Base-by-base conservation (phyloP, 2,888 invertebrate species). In the Malthinus flaveolus region DNA sequence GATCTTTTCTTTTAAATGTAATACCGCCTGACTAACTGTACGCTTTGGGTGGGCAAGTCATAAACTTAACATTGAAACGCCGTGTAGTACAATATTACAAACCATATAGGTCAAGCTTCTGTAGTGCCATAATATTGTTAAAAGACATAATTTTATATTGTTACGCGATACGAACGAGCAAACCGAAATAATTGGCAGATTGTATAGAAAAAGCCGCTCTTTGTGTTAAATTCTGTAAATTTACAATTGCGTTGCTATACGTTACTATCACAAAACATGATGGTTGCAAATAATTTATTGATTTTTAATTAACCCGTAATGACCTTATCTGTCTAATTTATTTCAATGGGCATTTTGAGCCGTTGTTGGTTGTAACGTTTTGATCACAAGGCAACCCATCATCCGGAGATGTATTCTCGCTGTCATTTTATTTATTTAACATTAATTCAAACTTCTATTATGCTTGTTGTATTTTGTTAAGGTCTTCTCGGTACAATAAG, bases 31-130 rank as follows among this genome's bases (percentile, higher is more conserved):
- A 53, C 56, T 42, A 5, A 23, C 23, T 23, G 23, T 23, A 23
- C 63, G 50, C 53, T 47, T 56, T 62, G 62, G 62, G 62, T 62
- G 62, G 62, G 56, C 62, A 59, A 50, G 52, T 59, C 62, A 47
- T 62, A 62, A 62, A 62, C 58, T 56, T 57, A 59, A 49, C 56
- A 58, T 52, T 53, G 58, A 58, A 53, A 49, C 32, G 45, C 59
- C 53, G 46, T 52, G 59, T 54, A 32, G 39, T 54, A 59, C 59
- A 59, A 59, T 59, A 54, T 47, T 52, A 45, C 46, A 52, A 52
- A 52, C 46, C 46, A 36, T 52, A 36, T 42, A 11, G 51, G 10
- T 46, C 31, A 35, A 39, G 54, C 54, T 54, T 47, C 54, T 39
- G 47, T 48, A 12, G 39, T 48, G 54, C 37, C 1, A 47, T 33